A percentile compares a stretch with the other conserved stretches of the same genome.
phyloP scores from a whole-genome alignment of 2,888 invertebrate species.

The Leucoma salicis region DNA sequence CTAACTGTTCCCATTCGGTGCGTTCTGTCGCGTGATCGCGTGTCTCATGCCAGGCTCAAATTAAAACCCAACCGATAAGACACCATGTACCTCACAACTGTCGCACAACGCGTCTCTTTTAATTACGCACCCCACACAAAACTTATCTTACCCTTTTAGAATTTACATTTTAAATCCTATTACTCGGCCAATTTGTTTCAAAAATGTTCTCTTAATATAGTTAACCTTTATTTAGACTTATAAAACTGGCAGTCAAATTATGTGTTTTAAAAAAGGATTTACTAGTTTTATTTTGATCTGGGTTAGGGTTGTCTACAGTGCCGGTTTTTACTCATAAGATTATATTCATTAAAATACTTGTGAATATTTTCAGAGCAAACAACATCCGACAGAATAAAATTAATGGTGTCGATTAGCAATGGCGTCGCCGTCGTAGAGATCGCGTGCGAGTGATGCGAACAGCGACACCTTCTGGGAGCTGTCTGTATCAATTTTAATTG shows the following conservation, averaged over 20 bases:
- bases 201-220: too few relatives aligned
- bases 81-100: slow-evolving; percentile 76
- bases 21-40: slow-evolving; percentile 77
- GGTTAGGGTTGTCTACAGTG: slow-evolving; percentile 10
- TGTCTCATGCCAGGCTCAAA: slow-evolving; percentile 77
- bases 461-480: slow-evolving; percentile 67
- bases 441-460: slow-evolving; percentile 72
- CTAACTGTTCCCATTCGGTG: slow-evolving; percentile 46
- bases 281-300: slow-evolving; percentile 13
- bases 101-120: slow-evolving; percentile 73
- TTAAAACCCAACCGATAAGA: slow-evolving; percentile 78
- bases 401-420: slow-evolving; percentile 73
- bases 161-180: slow-evolving; percentile 52
- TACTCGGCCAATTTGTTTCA: slow-evolving; percentile 31
- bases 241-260: too few relatives aligned
- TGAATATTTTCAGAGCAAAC: slow-evolving; percentile 61
- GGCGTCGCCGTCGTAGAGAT: slow-evolving; percentile 63
- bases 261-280: too few relatives aligned
- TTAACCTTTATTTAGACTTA: too few relatives aligned
- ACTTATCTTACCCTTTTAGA: slow-evolving; percentile 67
- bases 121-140: slow-evolving; percentile 77
- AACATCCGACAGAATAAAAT: slow-evolving; percentile 69
- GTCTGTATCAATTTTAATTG: slow-evolving; percentile 79
- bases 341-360: slow-evolving; percentile 55
- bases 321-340: slow-evolving; percentile 29